phyloP scores from a whole-genome alignment of 2,888 invertebrate genomes.

The Drosophila maculinotata region DNA sequence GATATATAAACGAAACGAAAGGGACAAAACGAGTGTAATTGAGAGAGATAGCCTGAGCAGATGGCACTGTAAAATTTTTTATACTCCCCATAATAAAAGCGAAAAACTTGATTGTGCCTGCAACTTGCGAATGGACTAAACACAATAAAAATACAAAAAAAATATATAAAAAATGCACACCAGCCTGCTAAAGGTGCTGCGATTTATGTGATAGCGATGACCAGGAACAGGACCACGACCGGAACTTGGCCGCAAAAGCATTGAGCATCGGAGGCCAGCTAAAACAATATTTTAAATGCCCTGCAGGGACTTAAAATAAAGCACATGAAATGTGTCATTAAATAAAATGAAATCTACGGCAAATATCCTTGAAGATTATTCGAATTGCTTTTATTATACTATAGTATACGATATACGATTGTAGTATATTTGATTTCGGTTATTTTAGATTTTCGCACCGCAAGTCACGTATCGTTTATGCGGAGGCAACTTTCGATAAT shows the following conservation, averaged over 20 bases:
- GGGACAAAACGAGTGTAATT: slow-evolving; percentile 5
- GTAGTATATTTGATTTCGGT: neutral
- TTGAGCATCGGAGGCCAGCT: slow-evolving; percentile 21
- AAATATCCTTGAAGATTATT: neutral
- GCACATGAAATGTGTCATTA: neutral
- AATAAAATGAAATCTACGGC: neutral
- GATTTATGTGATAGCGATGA: slow-evolving; percentile 48
- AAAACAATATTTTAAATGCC: slow-evolving; percentile 31
- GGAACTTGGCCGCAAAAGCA: slow-evolving; percentile 17
- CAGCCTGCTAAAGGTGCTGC: slow-evolving; percentile 48
- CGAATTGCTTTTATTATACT: neutral
- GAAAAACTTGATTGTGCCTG: slow-evolving; percentile 73
- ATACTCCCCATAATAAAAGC: slow-evolving; percentile 66
- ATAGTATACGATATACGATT: neutral
- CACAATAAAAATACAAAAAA: slow-evolving; percentile 18
- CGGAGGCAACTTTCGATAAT: neutral
- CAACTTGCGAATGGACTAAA: slow-evolving; percentile 45
- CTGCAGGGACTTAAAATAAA: slow-evolving; percentile 1
- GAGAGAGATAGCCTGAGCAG: slow-evolving; percentile 47
- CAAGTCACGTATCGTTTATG: neutral
- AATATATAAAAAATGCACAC: slow-evolving; percentile 2
- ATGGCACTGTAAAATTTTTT: slow-evolving; percentile 69
- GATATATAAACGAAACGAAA: slow-evolving; percentile 12
- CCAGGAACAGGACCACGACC: slow-evolving; percentile 18
- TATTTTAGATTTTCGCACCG: neutral